Evolutionary conservation across 2,888 invertebrate species (phyloP).

Genomic region (Acanthosepion lycidas): DNA sequence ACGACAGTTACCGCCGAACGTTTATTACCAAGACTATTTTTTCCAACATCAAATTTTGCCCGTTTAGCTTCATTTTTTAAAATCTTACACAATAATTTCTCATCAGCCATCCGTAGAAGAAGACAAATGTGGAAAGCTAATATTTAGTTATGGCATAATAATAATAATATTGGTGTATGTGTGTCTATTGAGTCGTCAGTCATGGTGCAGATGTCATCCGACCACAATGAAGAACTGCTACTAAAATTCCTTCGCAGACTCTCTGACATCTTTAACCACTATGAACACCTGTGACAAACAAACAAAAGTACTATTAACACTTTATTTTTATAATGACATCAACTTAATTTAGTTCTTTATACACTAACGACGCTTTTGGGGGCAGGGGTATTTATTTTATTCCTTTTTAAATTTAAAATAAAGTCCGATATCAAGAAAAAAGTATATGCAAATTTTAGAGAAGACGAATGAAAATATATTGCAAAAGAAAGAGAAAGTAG

Average conservation of each 20-base stretch:
- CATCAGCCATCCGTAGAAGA: no score
- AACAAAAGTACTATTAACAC: neutral
- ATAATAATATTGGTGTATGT: no score
- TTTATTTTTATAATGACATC: neutral
- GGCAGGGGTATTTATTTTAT: no score
- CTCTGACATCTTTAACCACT: neutral
- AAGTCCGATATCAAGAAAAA: neutral
- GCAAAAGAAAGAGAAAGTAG: no score
- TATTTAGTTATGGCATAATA: neutral
- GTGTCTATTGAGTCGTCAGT: neutral
- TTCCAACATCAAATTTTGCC: no score
- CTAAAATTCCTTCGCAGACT: conserved; percentile 33
- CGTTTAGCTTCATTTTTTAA: neutral
- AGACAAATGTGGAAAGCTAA: neutral
- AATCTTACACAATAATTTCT: no score
- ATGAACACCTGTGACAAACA: neutral
- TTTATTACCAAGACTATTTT: no score
- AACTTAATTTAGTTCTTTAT: neutral
- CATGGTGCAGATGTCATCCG: neutral
- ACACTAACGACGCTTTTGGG: neutral
- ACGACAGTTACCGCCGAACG: no score
- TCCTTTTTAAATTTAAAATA: neutral
- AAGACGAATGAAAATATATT: no score
- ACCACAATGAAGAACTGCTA: neutral
- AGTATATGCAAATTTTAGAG: no score